Conservation (phyloP, 1,140 invertebrate species). For the Pectinophora gossypiella region DNA sequence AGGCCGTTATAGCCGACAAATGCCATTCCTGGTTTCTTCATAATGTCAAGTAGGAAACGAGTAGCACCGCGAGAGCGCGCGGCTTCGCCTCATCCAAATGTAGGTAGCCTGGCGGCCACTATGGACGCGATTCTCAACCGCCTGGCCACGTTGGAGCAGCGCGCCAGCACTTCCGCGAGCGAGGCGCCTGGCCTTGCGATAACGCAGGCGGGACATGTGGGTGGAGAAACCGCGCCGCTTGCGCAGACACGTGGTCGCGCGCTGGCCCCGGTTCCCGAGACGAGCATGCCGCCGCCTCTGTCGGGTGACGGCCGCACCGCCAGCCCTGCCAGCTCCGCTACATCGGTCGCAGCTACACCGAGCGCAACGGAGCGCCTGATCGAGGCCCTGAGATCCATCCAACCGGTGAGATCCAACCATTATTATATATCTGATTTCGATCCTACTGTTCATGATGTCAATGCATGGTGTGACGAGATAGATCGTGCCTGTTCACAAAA, state of each 20-base stretch:
- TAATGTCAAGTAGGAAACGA: conserved; percentile 2
- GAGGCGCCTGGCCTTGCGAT: not conserved
- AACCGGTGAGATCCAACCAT: too few species aligned
- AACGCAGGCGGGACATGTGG: not conserved
- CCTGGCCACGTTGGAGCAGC: conserved; percentile 6
- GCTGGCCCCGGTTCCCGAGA: too few species aligned
- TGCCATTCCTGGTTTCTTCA: too few species aligned
- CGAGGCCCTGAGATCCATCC: too few species aligned
- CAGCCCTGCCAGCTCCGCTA: not conserved
- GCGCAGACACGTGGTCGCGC: too few species aligned
- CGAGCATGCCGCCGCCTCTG: not conserved
- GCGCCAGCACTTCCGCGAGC: not conserved
- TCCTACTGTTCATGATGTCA: too few species aligned
- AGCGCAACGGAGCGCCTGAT: conserved; percentile 7
- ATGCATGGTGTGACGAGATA: conserved; percentile 9
- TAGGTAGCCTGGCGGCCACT: not conserved
- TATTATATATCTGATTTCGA: too few species aligned
- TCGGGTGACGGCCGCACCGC: not conserved
- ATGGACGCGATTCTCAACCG: conserved; percentile 5
- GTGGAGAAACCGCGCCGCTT: not conserved
- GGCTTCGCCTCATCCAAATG: not conserved
- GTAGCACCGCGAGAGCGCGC: not conserved
- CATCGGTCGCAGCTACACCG: not conserved
- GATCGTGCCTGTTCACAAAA: conserved; percentile 1
- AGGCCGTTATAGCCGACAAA: too few species aligned